Evolutionary conservation across 2,888 invertebrate species (phyloP).

Genomic region (Pyrochroa serraticornis): DNA sequence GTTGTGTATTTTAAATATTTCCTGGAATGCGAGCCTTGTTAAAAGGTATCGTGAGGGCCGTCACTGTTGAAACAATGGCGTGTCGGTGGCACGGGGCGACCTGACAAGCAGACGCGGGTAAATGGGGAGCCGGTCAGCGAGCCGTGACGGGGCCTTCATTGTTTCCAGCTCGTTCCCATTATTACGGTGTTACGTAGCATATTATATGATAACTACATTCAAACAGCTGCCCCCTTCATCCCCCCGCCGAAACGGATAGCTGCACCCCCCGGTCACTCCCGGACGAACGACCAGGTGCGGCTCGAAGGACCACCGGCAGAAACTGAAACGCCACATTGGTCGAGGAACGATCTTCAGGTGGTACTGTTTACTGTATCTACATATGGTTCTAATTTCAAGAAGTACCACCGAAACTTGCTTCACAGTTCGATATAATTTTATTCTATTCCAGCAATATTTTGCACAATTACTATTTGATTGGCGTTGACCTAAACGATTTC

Average conservation of each 20-base stretch:
- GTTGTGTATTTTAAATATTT: conserved; percentile 1
- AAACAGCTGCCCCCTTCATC: conserved; percentile 41
- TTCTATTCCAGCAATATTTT: too few relatives aligned
- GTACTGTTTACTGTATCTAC: too few relatives aligned
- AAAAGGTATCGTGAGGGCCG: conserved; percentile 22
- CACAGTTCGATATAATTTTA: too few relatives aligned
- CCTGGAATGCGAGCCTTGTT: conserved; percentile 4
- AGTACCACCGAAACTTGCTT: too few relatives aligned
- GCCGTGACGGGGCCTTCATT: conserved; percentile 44
- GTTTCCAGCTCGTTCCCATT: conserved; percentile 45
- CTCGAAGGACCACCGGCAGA: too few relatives aligned
- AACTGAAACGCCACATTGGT: too few relatives aligned
- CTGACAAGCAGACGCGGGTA: conserved; percentile 35
- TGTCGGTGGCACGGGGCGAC: conserved; percentile 32
- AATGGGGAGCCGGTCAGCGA: conserved; percentile 42
- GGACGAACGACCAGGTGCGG: background rate
- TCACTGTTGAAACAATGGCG: conserved; percentile 37
- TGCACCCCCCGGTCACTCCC: conserved; percentile 22
- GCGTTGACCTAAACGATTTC: too few relatives aligned
- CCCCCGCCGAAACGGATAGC: conserved; percentile 35
- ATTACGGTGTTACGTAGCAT: conserved; percentile 44
- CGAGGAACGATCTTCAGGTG: too few relatives aligned
- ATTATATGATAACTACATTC: conserved; percentile 43
- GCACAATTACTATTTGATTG: too few relatives aligned
- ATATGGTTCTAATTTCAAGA: too few relatives aligned